Evolutionary conservation across 2,888 invertebrate species (phyloP).

Genomic region (Scaptomyza reducta): DNA sequence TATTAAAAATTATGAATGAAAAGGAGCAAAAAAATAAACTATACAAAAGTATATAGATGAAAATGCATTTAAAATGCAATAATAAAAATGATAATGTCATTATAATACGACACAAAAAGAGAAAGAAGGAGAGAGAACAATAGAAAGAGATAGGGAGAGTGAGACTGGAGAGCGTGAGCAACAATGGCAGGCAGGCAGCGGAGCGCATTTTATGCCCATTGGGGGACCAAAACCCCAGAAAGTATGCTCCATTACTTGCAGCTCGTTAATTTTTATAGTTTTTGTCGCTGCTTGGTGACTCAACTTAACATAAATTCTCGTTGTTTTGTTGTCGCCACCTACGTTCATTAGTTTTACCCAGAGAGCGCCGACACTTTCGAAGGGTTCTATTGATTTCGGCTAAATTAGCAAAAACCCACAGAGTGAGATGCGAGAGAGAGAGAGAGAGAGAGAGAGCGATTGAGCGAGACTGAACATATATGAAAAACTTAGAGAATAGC

Average conservation of each 20-base stretch:
- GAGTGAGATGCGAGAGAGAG: background rate
- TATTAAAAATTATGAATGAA: slow-evolving; percentile 73
- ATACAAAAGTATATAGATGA: slow-evolving; percentile 23
- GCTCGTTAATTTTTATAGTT: slow-evolving; percentile 78
- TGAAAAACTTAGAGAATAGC: slow-evolving; percentile 10
- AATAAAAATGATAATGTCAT: slow-evolving; percentile 76
- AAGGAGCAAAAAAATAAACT: slow-evolving; percentile 18
- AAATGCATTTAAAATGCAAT: slow-evolving; percentile 79
- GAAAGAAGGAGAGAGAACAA: background rate
- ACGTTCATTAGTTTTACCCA: slow-evolving; percentile 56
- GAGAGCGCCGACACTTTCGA: slow-evolving; percentile 26
- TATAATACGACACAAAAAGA: slow-evolving; percentile 62
- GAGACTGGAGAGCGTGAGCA: slow-evolving; percentile 15
- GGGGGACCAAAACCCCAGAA: slow-evolving; percentile 49
- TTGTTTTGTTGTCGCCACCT: slow-evolving; percentile 54
- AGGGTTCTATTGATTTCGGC: slow-evolving; percentile 76
- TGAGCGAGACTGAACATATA: background rate
- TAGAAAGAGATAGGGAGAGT: background rate
- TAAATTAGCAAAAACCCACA: slow-evolving; percentile 70
- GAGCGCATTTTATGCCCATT: slow-evolving; percentile 75
- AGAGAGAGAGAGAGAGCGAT: background rate
- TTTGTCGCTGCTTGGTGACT: slow-evolving; percentile 56
- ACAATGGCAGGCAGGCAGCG: slow-evolving; percentile 51
- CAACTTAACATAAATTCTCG: slow-evolving; percentile 59
- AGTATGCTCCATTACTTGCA: slow-evolving; percentile 77